These are phyloP conservation scores for Danio tinwini DNA, from an alignment of 2,797 vertebrate species.

Conservation along the genomic window DNA sequence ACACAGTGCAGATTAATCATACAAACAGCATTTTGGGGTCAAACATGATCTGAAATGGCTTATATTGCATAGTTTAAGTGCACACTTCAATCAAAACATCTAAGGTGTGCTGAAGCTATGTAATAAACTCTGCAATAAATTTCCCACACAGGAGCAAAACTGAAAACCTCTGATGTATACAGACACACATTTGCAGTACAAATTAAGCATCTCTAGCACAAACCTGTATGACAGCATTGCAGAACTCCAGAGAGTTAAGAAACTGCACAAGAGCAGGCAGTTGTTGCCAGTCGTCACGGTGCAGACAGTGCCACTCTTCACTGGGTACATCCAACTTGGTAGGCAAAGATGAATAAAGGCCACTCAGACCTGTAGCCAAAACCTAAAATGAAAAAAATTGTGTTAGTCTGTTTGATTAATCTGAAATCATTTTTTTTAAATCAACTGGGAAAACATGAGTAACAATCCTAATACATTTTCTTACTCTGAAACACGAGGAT, in stretches of 20 bases:
- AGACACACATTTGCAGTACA: not conserved
- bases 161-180: not conserved
- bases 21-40: too few relatives aligned
- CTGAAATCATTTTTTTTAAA: not conserved
- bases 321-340: slow-evolving; percentile 89
- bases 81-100: not conserved
- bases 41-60: too few relatives aligned
- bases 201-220: not conserved
- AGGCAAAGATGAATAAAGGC: slow-evolving; percentile 95
- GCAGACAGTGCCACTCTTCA: slow-evolving; percentile 95
- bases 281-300: slow-evolving; percentile 91
- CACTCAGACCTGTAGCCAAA: slow-evolving; percentile 94
- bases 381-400: slow-evolving; percentile 77
- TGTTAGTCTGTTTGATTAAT: not conserved
- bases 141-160: not conserved
- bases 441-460: not conserved
- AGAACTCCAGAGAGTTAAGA: slow-evolving; percentile 97
- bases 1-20: too few relatives aligned
- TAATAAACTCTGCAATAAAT: not conserved
- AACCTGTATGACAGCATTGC: slow-evolving; percentile 98
- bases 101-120: not conserved
- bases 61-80: too few relatives aligned
- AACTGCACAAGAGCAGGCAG: slow-evolving; percentile 93
- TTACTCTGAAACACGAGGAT: not conserved
- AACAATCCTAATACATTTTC: not conserved